Evolutionary conservation across 2,113 vertebrate genomes (phyloP), one percentile per base, ranked within the genome.

Genomic region (Oncorhynchus clarkii): DNA sequence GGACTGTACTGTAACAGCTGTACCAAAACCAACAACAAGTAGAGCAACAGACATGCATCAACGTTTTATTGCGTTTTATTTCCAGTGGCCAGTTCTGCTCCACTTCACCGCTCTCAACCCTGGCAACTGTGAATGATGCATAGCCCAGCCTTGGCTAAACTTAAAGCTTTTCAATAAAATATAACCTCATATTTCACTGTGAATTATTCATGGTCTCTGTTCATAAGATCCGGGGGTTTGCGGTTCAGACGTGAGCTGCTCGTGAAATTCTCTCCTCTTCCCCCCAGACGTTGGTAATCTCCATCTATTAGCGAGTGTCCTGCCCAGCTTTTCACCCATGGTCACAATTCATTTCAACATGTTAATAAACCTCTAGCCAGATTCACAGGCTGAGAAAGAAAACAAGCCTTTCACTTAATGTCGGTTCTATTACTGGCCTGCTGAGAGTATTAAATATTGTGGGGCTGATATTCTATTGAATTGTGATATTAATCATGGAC

Each of bases 201-300:
- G 72, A 79, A 79, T 79, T 51, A 79, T 79, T 79, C 59, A 79
- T 74, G 34, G 31, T 29, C 59, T 31, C 45, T 71, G 48, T 66
- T 75, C 70, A 71, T 67, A 71, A 70, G 57, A 75, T 79, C 39
- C 26, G 45, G 39, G 67, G 57, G 18, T 57, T 27, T 70, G 67
- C 48, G 20, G 60, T 70, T 75, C 45, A 27, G 70, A 12, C 68
- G 27, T 13, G 48, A 54, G 51, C 4, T 54, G 73, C 69, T 45
- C 71, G 71, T 66, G 70, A 65, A 75, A 71, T 71, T 13, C 24
- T 49, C 77, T 31, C 29, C 22, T 13, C 20, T n/a, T n/a, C 18
- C 67, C 5, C 4, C 3, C 67, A 45, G 66, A 68, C 31, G 8
- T 24, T 12, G 29, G 66, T 34, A 68, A 68, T 68, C 67, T 68